Evolutionary conservation across 2,888 invertebrate genomes (phyloP), one percentile per base, ranked within the genome.

Genomic region (Bellardia bayeri): DNA sequence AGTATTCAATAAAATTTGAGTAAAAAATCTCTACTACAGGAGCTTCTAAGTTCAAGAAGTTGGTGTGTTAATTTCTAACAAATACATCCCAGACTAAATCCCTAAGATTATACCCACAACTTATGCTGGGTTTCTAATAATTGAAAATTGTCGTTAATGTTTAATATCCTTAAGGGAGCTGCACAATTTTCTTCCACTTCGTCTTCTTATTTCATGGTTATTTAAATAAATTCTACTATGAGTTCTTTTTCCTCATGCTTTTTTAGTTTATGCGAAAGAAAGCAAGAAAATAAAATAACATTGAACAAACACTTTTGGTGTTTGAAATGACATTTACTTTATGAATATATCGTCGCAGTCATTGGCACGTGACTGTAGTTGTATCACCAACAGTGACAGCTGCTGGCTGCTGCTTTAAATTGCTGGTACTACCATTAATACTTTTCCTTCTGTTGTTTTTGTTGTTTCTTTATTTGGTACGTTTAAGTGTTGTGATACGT

Each of bases 141-240:
- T 79, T 87, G 82, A 82, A 87, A 82, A 82, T 79, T 85, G 74
- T 71, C 85, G 74, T 87, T 82, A 87, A 85, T 64, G 79, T 85
- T 87, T 82, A 82, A 82, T 82, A 79, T 85, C 74, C 85, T 85
- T 82, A 75, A 82, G 82, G 82, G 85, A 74, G 72, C 16, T 51
- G 14, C 40, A 37, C 14, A 9, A n/a, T 49, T 63, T 49, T 68
- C 16, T 74, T 66, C 9, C 30, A 45, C 42, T 66, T 58, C 51
- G 23, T 79, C 42, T 72, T 79, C 79, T 54, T 66, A 79, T 85
- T 85, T 85, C 84, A 80, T 74, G 84, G 84, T 61, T 85, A 69
- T 80, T 85, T 81, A 81, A 85, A 69, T 81, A 72, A 49, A 76
- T 75, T 75, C 68, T 74, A 63, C 74, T 58, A 69, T 68, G 51